Conservation (phyloP, 2,797 vertebrate species). For the Eulemur mongoz region DNA sequence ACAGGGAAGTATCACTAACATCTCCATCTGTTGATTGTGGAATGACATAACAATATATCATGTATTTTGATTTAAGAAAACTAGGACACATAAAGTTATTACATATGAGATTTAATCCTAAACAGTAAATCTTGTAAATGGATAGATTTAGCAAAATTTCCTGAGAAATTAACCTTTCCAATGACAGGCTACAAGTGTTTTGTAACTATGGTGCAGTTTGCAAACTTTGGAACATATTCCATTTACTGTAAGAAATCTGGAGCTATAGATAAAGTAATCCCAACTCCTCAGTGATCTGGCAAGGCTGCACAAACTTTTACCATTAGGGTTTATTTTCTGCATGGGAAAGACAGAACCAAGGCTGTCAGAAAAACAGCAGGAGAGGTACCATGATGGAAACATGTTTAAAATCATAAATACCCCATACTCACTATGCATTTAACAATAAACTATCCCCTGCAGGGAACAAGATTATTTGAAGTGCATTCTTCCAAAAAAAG, state of each 20-base stretch:
- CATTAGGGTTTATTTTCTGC: slow-evolving; percentile 66
- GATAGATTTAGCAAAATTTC: slow-evolving; percentile 38
- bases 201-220: background rate
- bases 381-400: slow-evolving; percentile 53
- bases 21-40: slow-evolving; percentile 1
- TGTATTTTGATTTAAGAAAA: slow-evolving; percentile 61
- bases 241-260: slow-evolving; percentile 32
- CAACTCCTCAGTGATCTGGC: background rate
- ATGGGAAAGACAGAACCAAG: slow-evolving; percentile 37
- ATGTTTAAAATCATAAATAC: slow-evolving; percentile 77
- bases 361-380: slow-evolving; percentile 68
- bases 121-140: slow-evolving; percentile 33
- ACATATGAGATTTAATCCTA: background rate
- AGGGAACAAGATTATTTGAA: slow-evolving; percentile 76
- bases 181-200: background rate
- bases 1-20: background rate
- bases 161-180: background rate
- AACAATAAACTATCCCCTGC: slow-evolving; percentile 72
- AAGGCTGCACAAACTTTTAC: slow-evolving; percentile 37
- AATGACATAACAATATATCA: slow-evolving; percentile 35
- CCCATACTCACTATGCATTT: slow-evolving; percentile 58
- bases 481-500: slow-evolving; percentile 40
- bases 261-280: background rate
- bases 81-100: background rate
- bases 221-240: slow-evolving; percentile 40